These are phyloP conservation scores for Plagodis dolabraria DNA, from an alignment of 2,888 invertebrate species.

Conservation along the genomic window DNA sequence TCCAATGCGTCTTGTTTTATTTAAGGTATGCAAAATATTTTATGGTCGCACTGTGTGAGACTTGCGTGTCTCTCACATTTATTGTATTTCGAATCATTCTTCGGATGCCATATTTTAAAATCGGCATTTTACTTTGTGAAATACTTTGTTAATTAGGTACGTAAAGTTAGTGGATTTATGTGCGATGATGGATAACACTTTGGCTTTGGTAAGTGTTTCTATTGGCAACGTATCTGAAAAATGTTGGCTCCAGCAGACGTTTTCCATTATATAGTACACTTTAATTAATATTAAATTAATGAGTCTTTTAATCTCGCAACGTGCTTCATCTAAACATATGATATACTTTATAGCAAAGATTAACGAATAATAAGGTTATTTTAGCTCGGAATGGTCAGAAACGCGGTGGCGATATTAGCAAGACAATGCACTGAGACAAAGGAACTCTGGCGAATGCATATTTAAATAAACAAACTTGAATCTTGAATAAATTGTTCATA, in stretches of 20 bases:
- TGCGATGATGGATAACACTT: slow-evolving; percentile 13
- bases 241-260: slow-evolving; percentile 12
- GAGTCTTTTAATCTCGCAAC: slow-evolving; percentile 7
- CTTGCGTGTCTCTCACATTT: slow-evolving; percentile 55
- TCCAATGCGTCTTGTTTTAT: slow-evolving; percentile 59
- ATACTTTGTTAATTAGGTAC: slow-evolving; percentile 51
- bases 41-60: slow-evolving; percentile 62
- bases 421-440: slow-evolving; percentile 66
- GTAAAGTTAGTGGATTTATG: slow-evolving; percentile 44
- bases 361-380: slow-evolving; percentile 11
- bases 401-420: slow-evolving; percentile 58
- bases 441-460: slow-evolving; percentile 68
- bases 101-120: slow-evolving; percentile 49
- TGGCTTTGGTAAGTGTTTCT: slow-evolving; percentile 25
- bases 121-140: slow-evolving; percentile 48
- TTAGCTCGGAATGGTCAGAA: slow-evolving; percentile 59
- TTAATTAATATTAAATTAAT: slow-evolving; percentile 14
- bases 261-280: slow-evolving; percentile 6
- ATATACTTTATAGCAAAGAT: too few relatives aligned
- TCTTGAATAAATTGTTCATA: slow-evolving; percentile 61
- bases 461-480: slow-evolving; percentile 76
- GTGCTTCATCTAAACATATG: too few relatives aligned
- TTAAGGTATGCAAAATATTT: slow-evolving; percentile 63
- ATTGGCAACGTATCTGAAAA: slow-evolving; percentile 15
- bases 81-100: slow-evolving; percentile 52